phyloP scores from a whole-genome alignment of 2,888 invertebrate genomes.

The Emmelina monodactyla region DNA sequence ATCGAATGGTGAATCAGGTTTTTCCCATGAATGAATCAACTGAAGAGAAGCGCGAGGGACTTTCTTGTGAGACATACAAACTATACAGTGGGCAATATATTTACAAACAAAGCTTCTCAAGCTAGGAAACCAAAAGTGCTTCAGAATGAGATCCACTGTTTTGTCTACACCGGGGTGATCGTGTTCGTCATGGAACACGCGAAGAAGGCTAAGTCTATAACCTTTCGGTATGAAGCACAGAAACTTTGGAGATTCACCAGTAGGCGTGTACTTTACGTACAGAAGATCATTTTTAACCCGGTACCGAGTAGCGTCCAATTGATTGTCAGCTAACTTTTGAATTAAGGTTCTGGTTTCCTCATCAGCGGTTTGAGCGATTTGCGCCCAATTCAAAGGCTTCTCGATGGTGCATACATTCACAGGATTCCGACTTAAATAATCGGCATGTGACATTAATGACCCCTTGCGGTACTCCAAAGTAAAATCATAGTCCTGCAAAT shows the following conservation, averaged over 20 bases:
- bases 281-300: slow-evolving; percentile 5
- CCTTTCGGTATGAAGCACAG: slow-evolving; percentile 7
- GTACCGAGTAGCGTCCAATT: slow-evolving; percentile 6
- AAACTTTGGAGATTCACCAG: slow-evolving; percentile 4
- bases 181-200: slow-evolving; percentile 9
- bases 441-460: neutral
- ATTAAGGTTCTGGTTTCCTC: neutral
- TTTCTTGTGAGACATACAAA: slow-evolving; percentile 12
- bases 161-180: slow-evolving; percentile 10
- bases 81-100: slow-evolving; percentile 4
- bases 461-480: neutral
- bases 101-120: slow-evolving; percentile 3
- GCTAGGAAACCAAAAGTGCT: slow-evolving; percentile 16
- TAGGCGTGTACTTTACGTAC: slow-evolving; percentile 3
- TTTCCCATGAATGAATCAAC: slow-evolving; percentile 17
- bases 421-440: neutral
- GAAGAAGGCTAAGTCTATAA: slow-evolving; percentile 6
- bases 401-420: neutral
- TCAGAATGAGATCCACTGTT: slow-evolving; percentile 10
- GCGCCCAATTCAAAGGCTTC: neutral
- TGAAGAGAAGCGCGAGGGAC: slow-evolving; percentile 13
- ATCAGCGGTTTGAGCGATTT: neutral
- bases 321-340: neutral
- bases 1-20: slow-evolving; percentile 15
- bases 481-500: neutral